Percentiles rank a stretch among this genome's conserved stretches.
phyloP scores from a whole-genome alignment of 2,888 invertebrate species.

The Amphimallon solstitiale region DNA sequence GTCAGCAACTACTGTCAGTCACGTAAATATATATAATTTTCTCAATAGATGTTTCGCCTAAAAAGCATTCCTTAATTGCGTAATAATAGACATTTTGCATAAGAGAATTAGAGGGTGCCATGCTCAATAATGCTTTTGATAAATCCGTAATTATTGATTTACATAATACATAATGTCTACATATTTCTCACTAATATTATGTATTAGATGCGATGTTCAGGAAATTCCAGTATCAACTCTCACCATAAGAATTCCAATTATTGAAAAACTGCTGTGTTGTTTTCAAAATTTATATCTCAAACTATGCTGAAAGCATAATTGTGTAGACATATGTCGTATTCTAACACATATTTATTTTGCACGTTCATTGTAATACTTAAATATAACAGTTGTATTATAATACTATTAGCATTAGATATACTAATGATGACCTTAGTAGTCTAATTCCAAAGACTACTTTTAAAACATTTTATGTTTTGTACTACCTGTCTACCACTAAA shows the following conservation, averaged over 20 bases:
- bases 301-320: not conserved
- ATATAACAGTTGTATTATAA: too few relatives aligned
- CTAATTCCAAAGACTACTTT: too few relatives aligned
- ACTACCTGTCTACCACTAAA: too few relatives aligned
- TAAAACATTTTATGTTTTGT: too few relatives aligned
- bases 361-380: too few relatives aligned
- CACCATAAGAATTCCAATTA: not conserved
- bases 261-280: slow-evolving; percentile 4
- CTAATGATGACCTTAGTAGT: too few relatives aligned
- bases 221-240: slow-evolving; percentile 6
- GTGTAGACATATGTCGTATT: not conserved
- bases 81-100: not conserved
- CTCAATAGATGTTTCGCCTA: not conserved
- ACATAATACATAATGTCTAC: not conserved
- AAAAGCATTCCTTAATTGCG: slow-evolving; percentile 3
- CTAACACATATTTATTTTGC: too few relatives aligned
- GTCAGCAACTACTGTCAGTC: not conserved
- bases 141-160: not conserved
- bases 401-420: too few relatives aligned
- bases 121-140: not conserved
- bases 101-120: not conserved
- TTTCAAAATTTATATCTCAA: not conserved
- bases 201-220: slow-evolving; percentile 3
- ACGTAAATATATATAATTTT: not conserved
- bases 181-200: slow-evolving; percentile 7